Conservation (phyloP, 2,113 vertebrate species). For the Panthera tigris region DNA sequence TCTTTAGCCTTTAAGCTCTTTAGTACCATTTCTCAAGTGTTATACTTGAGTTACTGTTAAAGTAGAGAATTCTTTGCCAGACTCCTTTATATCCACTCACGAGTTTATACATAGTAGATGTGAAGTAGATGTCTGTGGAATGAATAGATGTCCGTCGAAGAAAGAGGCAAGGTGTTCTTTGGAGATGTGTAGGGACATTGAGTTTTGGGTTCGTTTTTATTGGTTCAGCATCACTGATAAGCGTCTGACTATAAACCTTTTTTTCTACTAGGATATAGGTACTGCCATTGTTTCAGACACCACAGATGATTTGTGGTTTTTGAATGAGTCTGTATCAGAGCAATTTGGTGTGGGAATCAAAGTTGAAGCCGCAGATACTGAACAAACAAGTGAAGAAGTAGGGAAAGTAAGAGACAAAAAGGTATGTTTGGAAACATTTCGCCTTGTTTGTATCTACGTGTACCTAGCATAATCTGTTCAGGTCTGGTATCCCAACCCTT, state of each 20-base stretch:
- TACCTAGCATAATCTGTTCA: not conserved
- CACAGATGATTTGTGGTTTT: constrained; percentile 96
- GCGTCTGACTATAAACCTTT: constrained; percentile 69
- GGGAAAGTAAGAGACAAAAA: constrained; percentile 84
- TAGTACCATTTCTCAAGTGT: not conserved
- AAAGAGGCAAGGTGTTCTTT: constrained; percentile 25
- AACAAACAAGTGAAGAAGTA: constrained; percentile 76
- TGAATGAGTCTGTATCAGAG: constrained; percentile 92
- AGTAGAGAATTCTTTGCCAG: not conserved
- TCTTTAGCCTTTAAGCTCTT: not conserved
- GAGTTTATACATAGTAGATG: not conserved
- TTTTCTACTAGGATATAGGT: constrained; percentile 92
- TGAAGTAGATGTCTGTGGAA: not conserved
- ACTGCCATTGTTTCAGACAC: constrained; percentile 97
- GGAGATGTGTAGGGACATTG: not conserved
- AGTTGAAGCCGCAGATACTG: constrained; percentile 85
- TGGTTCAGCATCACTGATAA: constrained; percentile 11
- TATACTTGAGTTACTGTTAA: constrained; percentile 3
- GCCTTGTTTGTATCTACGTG: not conserved
- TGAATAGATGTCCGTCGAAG: not conserved
- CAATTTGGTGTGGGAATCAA: constrained; percentile 90
- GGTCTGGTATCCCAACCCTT: not conserved
- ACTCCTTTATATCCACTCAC: not conserved
- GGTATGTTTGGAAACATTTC: constrained; percentile 67
- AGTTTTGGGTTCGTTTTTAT: constrained; percentile 34